Percentiles rank a stretch among this genome's conserved stretches.
Evolutionary conservation across 2,113 vertebrate genomes (phyloP).

Genomic region (Nipponia nippon): DNA sequence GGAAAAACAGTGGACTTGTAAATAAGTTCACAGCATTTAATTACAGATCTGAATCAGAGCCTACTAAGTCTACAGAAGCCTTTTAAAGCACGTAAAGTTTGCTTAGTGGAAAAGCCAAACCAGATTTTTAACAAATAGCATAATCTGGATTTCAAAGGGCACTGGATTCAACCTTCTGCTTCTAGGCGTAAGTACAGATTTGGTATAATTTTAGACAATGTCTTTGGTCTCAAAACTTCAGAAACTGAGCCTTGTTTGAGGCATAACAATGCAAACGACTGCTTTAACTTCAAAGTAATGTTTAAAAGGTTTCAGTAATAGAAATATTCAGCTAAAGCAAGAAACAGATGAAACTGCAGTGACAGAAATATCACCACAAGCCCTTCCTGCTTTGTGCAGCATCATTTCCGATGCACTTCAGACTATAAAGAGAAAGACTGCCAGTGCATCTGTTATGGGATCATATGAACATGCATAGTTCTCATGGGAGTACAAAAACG

Average conservation of each 20-base stretch:
- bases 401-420: neutral
- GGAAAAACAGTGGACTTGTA: neutral
- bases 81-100: neutral
- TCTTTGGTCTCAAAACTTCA: neutral
- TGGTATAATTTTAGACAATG: neutral
- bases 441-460: neutral
- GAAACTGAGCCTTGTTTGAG: neutral
- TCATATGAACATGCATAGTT: neutral
- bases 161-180: neutral
- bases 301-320: slow-evolving; percentile 6
- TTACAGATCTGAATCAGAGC: neutral
- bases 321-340: neutral
- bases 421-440: neutral
- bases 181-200: neutral
- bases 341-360: neutral
- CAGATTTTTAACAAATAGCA: neutral
- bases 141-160: neutral
- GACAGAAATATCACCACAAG: neutral
- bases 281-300: neutral
- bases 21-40: neutral
- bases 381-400: neutral
- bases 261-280: neutral
- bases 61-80: neutral
- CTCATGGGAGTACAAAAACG: neutral
- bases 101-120: neutral